A percentile compares a stretch with the other conserved stretches of the same genome.
Evolutionary conservation across 2,888 invertebrate genomes (phyloP).

Genomic region (Notocelia uddmanniana): DNA sequence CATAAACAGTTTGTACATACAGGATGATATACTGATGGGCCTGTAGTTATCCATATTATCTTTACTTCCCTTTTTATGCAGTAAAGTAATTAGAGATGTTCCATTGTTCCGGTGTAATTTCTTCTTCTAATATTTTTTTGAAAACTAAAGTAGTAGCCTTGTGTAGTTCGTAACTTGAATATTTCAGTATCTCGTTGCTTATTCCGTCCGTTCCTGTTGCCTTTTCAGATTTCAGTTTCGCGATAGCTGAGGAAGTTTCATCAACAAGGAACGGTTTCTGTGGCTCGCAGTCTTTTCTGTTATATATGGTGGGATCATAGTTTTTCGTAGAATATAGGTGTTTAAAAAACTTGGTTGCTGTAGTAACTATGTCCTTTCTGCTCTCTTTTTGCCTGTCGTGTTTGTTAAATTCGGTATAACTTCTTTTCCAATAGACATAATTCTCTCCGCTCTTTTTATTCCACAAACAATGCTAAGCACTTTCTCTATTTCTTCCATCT

Average conservation of each 20-base stretch:
- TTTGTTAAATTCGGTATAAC: background rate
- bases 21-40: too few relatives aligned
- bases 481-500: too few relatives aligned
- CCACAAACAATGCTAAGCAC: too few relatives aligned
- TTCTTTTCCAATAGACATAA: background rate
- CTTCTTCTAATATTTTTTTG: background rate
- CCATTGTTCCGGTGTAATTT: background rate
- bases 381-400: background rate
- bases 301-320: background rate
- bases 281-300: background rate
- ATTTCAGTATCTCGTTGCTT: too few relatives aligned
- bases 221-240: too few relatives aligned
- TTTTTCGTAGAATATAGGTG: background rate
- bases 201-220: too few relatives aligned
- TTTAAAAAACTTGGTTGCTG: background rate
- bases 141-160: background rate
- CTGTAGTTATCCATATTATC: too few relatives aligned
- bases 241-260: too few relatives aligned
- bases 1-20: too few relatives aligned
- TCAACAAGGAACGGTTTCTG: background rate
- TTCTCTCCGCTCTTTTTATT: too few relatives aligned
- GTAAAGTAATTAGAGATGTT: background rate
- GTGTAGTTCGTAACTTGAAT: background rate
- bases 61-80: background rate
- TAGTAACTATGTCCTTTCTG: background rate